Base-by-base conservation (phyloP, 2,797 vertebrate species). In the Megaceryle alcyon region DNA sequence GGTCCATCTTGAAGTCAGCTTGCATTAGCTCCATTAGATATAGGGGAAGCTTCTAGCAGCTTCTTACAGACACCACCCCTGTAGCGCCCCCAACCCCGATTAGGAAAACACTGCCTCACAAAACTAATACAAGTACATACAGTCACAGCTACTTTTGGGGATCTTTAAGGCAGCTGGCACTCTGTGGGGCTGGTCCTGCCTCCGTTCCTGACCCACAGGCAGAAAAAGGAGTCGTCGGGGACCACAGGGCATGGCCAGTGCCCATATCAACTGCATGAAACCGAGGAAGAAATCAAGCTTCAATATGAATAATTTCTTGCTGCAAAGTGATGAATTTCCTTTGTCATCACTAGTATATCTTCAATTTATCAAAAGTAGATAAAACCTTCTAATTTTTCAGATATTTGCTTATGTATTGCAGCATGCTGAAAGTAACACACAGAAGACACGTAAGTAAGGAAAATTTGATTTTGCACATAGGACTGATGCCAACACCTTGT, bases 261-360 rank as follows among this genome's bases (percentile, higher is more conserved):
- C 70, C 72, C 76, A 94, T 33, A 94, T 72, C 65, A 95, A 95
- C 82, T 72, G 69, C 54, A 54, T 54, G 72, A 82, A 91, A 82
- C 86, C 28, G 16, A 73, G 15, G 31, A 93, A 77, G 57, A 91
- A 65, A 82, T 29, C 2, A 1, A 10, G 5, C 49, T 83, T 92
- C 82, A 80, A 80, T 68, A 91, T 68, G 51, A 91, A 21, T 61
- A 84, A 90, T 82, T 90, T 25, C 81, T 80, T 56, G 26, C 20
- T 77, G 59, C 22, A 71, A 33, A 20, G 33, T 89, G 49, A 71
- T 41, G 14, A 65, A 66, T 63, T 41, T 85, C 82, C 46, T 61
- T 68, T 54, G 16, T 51, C 77, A 21, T 81, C 14, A 46, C 37
- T 39, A 60, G 15, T 61, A 9, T 12, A 64, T 44, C 53, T 90